Percentiles rank a stretch among this genome's conserved stretches.
Evolutionary conservation across 2,113 vertebrate species (phyloP).

Genomic region (Pardalotus punctatus): DNA sequence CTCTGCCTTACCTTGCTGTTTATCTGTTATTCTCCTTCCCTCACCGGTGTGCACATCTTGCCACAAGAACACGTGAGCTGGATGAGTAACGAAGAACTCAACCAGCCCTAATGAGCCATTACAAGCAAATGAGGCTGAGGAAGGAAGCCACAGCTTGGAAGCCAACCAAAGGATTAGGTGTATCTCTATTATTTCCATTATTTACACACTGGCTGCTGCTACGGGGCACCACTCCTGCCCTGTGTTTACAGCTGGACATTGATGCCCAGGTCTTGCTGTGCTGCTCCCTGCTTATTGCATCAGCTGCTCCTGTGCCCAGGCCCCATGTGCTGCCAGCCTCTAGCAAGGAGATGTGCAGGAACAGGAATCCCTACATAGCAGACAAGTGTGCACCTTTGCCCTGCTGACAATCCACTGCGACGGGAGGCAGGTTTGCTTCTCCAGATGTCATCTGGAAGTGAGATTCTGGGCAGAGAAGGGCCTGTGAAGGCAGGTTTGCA

Average conservation of each 20-base stretch:
- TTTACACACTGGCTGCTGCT: neutral
- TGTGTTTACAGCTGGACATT: neutral
- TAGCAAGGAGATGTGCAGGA: neutral
- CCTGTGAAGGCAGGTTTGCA: neutral
- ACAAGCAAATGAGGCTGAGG: constrained; percentile 50
- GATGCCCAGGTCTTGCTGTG: neutral
- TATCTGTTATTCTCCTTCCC: neutral
- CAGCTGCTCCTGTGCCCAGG: neutral
- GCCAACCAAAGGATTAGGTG: neutral
- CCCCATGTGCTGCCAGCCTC: accelerated
- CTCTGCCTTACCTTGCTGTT: neutral
- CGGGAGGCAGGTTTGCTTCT: neutral
- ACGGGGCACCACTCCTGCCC: neutral
- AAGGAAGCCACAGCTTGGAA: constrained; percentile 15
- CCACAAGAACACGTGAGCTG: neutral
- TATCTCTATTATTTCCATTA: constrained; percentile 49
- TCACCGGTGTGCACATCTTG: neutral
- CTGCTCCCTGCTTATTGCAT: neutral
- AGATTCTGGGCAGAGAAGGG: neutral
- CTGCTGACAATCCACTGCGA: neutral
- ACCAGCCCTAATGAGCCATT: constrained; percentile 62
- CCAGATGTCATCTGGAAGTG: neutral
- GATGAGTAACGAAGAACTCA: constrained; percentile 49
- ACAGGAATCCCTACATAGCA: neutral
- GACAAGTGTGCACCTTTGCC: neutral